Percentiles rank a stretch among this genome's conserved stretches.
Conservation (phyloP, 2,888 invertebrate species). For the Zele albiditarsus region DNA sequence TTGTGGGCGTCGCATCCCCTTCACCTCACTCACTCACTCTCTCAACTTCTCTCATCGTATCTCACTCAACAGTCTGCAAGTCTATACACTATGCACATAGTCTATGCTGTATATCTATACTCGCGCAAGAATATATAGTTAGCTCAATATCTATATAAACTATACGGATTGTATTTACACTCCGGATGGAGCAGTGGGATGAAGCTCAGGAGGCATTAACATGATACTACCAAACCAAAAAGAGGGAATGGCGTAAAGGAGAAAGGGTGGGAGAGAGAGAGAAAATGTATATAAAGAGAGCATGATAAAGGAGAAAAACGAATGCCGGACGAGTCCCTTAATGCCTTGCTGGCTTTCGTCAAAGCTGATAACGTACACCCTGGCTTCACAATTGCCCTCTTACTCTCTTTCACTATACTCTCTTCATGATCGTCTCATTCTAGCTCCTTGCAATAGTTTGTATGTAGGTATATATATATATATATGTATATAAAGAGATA, state of each 20-base stretch:
- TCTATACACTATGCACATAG: not conserved
- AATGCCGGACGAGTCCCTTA: conserved; percentile 43
- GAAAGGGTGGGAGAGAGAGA: not conserved
- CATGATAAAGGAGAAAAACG: not conserved
- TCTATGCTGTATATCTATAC: not conserved
- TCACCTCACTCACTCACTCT: not conserved
- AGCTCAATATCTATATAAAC: not conserved
- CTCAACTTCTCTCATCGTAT: not conserved
- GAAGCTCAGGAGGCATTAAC: conserved; percentile 25
- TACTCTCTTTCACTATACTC: conserved; percentile 1
- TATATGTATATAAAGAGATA: too few species aligned
- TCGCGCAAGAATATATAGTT: not conserved
- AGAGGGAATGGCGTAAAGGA: not conserved
- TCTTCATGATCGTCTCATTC: conserved; percentile 18
- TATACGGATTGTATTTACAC: conserved; percentile 20
- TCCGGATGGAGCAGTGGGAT: conserved; percentile 13
- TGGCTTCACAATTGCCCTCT: conserved; percentile 20
- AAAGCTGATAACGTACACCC: conserved; percentile 50
- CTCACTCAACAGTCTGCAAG: too few species aligned
- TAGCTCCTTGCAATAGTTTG: conserved; percentile 1
- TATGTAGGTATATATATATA: not conserved
- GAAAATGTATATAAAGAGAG: not conserved
- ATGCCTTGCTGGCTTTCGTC: conserved; percentile 52
- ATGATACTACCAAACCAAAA: not conserved
- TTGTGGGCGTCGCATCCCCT: conserved; percentile 18